A percentile compares a stretch with the other conserved stretches of the same genome.
Conservation (phyloP, 1,140 invertebrate species). For the Pachyrhynchus sulphureomaculatus region DNA sequence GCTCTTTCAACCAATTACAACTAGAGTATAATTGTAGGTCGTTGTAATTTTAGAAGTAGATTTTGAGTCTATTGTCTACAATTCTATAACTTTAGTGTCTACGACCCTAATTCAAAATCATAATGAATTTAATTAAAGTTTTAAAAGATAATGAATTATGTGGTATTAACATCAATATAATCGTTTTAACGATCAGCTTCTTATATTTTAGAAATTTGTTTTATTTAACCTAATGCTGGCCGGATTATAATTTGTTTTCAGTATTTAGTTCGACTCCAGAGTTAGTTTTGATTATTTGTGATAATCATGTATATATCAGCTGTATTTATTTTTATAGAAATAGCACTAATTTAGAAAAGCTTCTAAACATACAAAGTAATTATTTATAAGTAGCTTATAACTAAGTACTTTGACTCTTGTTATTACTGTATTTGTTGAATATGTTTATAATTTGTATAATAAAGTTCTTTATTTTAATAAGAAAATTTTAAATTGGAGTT, state of each 20-base stretch:
- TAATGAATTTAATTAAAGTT: too few relatives aligned
- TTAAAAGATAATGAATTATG: too few relatives aligned
- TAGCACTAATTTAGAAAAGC: constrained; percentile 4
- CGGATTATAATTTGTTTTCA: constrained; percentile 1
- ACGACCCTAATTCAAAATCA: too few relatives aligned
- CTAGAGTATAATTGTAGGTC: too few relatives aligned
- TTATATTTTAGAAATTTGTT: neutral
- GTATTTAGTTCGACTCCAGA: constrained; percentile 21
- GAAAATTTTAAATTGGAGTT: constrained; percentile 4
- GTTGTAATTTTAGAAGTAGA: too few relatives aligned
- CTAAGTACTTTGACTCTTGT: constrained; percentile 40
- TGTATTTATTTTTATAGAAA: constrained; percentile 12
- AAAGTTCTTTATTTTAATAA: constrained; percentile 48
- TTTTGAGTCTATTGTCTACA: too few relatives aligned
- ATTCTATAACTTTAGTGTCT: too few relatives aligned
- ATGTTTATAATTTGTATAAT: constrained; percentile 51
- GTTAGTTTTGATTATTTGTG: constrained; percentile 31
- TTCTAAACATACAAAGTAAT: constrained; percentile 8
- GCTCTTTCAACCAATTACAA: too few relatives aligned
- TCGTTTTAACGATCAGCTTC: too few relatives aligned
- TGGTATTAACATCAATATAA: too few relatives aligned
- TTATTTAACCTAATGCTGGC: neutral
- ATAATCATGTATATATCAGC: constrained; percentile 35
- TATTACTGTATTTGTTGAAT: constrained; percentile 52
- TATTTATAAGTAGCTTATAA: constrained; percentile 20